These are phyloP conservation scores for Corythornis leucogaster DNA, from an alignment of 2,797 vertebrate genomes.

Conservation along the genomic window DNA sequence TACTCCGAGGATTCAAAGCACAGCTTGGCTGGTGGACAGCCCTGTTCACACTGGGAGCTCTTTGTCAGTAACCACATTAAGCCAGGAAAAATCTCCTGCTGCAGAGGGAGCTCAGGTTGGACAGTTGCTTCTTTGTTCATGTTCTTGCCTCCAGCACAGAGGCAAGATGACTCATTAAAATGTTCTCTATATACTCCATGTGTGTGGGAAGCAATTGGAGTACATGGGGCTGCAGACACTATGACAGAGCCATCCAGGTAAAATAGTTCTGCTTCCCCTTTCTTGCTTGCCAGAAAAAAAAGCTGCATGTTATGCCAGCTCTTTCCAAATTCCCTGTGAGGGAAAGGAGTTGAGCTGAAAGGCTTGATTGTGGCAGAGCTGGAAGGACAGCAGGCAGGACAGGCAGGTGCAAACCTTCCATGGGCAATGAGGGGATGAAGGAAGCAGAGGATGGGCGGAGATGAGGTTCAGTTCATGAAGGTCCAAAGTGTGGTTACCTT, in stretches of 20 bases:
- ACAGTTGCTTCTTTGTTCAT: constrained; percentile 17
- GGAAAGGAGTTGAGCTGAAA: neutral
- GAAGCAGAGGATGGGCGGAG: neutral
- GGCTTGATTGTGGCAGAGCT: neutral
- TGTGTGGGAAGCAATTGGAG: constrained; percentile 11
- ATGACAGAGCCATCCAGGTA: neutral
- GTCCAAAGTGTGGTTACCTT: neutral
- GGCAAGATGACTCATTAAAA: neutral
- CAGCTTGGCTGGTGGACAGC: neutral
- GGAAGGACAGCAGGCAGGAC: neutral
- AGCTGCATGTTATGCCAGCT: neutral
- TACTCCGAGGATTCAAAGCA: neutral
- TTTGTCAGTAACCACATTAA: neutral
- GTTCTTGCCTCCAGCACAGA: neutral
- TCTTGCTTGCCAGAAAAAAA: neutral
- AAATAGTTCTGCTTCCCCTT: constrained; percentile 4
- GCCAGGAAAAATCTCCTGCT: neutral
- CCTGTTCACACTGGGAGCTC: neutral
- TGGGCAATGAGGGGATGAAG: fast-evolving
- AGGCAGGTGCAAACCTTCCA: neutral
- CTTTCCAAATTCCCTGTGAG: neutral
- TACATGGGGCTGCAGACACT: neutral
- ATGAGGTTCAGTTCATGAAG: neutral
- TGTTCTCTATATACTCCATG: neutral
- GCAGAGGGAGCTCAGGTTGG: neutral